phyloP scores from a whole-genome alignment of 2,888 invertebrate species.

The Furcula furcula region DNA sequence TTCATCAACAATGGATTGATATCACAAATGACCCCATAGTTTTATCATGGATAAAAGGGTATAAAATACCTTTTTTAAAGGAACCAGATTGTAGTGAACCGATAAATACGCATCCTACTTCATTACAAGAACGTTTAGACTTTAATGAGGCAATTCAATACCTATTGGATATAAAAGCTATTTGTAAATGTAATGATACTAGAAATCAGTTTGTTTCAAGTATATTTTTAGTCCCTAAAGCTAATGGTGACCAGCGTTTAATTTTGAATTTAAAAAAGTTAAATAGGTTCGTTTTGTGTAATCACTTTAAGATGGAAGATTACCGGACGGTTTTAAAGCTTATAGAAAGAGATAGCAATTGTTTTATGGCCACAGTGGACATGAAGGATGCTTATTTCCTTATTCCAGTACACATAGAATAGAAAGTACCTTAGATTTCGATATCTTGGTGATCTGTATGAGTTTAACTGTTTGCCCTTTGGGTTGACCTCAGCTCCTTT shows the following conservation, averaged over 20 bases:
- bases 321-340: conserved; percentile 6
- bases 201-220: conserved; percentile 1
- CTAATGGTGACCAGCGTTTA: conserved; percentile 4
- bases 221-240: conserved; percentile 4
- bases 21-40: background rate
- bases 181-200: background rate
- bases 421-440: background rate
- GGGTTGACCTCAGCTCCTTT: background rate
- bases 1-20: background rate
- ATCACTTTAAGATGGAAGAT: conserved; percentile 9
- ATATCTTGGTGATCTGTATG: background rate
- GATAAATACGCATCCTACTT: background rate
- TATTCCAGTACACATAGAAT: background rate
- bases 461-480: conserved; percentile 1
- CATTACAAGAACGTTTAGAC: background rate
- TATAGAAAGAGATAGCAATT: background rate
- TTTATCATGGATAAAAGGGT: conserved; percentile 1
- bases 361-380: conserved; percentile 3
- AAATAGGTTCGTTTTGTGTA: conserved; percentile 2
- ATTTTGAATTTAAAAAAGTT: conserved; percentile 5
- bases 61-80: background rate
- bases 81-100: background rate
- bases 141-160: background rate
- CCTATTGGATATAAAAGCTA: background rate
- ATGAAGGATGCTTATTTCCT: conserved; percentile 8